These are phyloP conservation scores for Myanophis thanlyinensis DNA, from an alignment of 2,113 vertebrate genomes.

Conservation along the genomic window DNA sequence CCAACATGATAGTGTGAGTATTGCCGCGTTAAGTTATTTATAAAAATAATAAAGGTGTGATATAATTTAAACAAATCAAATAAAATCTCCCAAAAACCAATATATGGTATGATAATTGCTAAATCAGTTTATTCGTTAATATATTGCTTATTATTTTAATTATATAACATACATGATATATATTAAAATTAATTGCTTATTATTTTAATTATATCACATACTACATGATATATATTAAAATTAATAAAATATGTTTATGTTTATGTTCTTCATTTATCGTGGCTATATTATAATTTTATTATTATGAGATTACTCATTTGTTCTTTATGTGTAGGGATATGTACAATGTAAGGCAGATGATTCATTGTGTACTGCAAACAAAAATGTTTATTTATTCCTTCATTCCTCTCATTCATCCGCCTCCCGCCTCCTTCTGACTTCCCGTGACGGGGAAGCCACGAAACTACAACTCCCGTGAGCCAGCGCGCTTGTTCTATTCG, in stretches of 20 bases:
- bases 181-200: background rate
- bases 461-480: slow-evolving; percentile 26
- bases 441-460: background rate
- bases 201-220: background rate
- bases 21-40: background rate
- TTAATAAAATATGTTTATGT: background rate
- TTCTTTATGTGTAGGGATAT: background rate
- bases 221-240: background rate
- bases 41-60: background rate
- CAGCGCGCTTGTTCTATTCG: accelerated
- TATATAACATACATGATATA: background rate
- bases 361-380: background rate
- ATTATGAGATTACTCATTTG: background rate
- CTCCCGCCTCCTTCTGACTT: background rate
- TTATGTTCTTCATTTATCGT: background rate
- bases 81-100: background rate
- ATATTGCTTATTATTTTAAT: background rate
- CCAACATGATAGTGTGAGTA: background rate
- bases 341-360: background rate
- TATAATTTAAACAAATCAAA: too few relatives aligned
- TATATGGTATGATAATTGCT: background rate
- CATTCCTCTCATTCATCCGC: background rate
- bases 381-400: background rate
- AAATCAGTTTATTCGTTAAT: background rate
- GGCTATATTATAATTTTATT: background rate